Percentiles rank a stretch among this genome's conserved stretches.
Conservation (phyloP, 2,888 invertebrate species). For the Andrena fulva region DNA sequence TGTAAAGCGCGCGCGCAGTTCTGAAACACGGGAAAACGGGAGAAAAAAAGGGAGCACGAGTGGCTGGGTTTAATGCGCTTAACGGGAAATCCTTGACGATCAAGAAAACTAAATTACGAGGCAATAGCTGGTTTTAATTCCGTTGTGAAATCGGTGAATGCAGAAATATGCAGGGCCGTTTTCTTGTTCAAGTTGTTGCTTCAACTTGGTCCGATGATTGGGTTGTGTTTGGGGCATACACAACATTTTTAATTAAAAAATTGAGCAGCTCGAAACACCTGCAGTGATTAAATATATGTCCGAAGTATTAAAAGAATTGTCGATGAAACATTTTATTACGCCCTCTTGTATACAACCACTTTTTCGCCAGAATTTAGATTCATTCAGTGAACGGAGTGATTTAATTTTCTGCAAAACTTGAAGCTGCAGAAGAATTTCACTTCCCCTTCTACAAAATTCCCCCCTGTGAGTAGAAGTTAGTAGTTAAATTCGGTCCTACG, state of each 20-base stretch:
- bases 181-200: background rate
- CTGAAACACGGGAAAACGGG: slow-evolving; percentile 23
- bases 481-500: no score
- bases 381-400: background rate
- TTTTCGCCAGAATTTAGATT: background rate
- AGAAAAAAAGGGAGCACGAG: background rate
- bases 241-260: slow-evolving; percentile 23
- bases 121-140: background rate
- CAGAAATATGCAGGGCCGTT: background rate
- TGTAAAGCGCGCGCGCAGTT: slow-evolving; percentile 6
- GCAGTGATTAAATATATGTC: background rate
- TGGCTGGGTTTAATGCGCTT: slow-evolving; percentile 17
- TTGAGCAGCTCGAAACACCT: background rate
- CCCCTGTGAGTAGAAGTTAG: no score
- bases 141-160: background rate
- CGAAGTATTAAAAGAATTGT: background rate
- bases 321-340: background rate
- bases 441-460: no score
- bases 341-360: background rate
- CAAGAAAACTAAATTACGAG: slow-evolving; percentile 12
- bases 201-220: background rate
- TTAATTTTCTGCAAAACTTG: no score
- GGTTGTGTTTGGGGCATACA: background rate
- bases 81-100: background rate
- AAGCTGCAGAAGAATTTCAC: no score